Base-by-base conservation (phyloP, 2,888 invertebrate species). In the Endotricha flammealis region DNA sequence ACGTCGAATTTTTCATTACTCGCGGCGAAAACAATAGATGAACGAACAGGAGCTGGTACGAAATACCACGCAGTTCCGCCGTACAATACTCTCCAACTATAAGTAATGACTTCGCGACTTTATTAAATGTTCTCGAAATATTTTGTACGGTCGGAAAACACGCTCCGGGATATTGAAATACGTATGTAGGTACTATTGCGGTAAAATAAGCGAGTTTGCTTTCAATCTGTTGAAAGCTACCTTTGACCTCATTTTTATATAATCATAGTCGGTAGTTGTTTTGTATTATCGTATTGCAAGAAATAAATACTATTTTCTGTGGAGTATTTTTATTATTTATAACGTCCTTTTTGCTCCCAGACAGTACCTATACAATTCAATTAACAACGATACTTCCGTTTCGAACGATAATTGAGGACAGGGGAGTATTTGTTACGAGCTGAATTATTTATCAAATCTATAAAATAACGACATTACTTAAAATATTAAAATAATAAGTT, bases 1-100 rank as follows among this genome's bases (percentile, higher is more conserved):
- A 52, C 50, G 53, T 53, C 63, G 57, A 71, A 71, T 63, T 69
- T 69, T 73, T 75, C 74, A 74, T 75, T 67, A 65, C 59, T 63
- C 54, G 47, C 47, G 36, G 44, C 53, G 54, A 59, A 65, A 69
- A 78, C 80, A 80, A 78, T 65, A 55, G 63, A 60, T 60, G 61
- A 64, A 60, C 60, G 61, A 64, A 29, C 29, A 7, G 20, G 27
- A 11, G 27, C 27, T 27, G 29, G 22, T 34, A 28, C 13, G 29
- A 23, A 35, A 35, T 35, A 35, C 34, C 20, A 34, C 29, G 34
- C 34, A 34, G 28, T 34, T 29, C 11, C 11, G 27, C 24, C 33
- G 25, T n/a, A 13, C 34, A 34, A 34, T 34, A 22, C 34, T 28
- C 20, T 11, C 20, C 34, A 12, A 29, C 34, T 22, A 34, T 32